Percentiles rank a stretch among this genome's conserved stretches.
These are phyloP conservation scores for Venturia canescens DNA, from an alignment of 1,140 invertebrate species.

Conservation along the genomic window DNA sequence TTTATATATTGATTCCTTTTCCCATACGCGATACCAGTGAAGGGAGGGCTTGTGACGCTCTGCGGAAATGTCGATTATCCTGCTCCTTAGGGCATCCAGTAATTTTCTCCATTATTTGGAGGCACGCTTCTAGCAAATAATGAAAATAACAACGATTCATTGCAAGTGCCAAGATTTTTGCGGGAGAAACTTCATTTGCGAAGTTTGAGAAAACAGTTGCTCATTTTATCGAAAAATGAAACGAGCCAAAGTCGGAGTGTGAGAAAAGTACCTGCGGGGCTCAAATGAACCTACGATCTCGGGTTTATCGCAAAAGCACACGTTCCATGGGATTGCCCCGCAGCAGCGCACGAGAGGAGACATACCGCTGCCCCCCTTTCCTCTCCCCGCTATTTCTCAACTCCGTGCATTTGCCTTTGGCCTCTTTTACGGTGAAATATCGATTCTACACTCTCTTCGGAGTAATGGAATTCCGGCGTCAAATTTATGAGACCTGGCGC, in stretches of 20 bases:
- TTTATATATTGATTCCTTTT: background rate
- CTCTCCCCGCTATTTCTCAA: slow-evolving; percentile 46
- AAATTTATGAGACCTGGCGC: slow-evolving; percentile 67
- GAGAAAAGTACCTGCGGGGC: slow-evolving; percentile 26
- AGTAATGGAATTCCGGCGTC: slow-evolving; percentile 69
- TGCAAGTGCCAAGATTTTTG: background rate
- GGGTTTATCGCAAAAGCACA: slow-evolving; percentile 26
- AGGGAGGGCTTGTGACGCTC: background rate
- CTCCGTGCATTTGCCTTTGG: slow-evolving; percentile 45
- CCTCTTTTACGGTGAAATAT: slow-evolving; percentile 61
- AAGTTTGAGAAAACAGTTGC: background rate
- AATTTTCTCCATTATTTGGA: too few relatives aligned
- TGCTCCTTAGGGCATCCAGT: background rate
- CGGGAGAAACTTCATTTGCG: background rate
- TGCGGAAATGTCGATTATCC: background rate
- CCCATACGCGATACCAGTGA: background rate
- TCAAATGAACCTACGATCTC: slow-evolving; percentile 31
- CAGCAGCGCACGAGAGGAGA: slow-evolving; percentile 11
- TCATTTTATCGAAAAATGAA: background rate
- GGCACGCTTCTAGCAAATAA: too few relatives aligned
- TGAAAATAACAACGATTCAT: background rate
- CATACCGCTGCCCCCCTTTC: background rate
- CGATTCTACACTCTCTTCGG: slow-evolving; percentile 58
- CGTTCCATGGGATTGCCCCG: slow-evolving; percentile 5
- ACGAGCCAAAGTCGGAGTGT: background rate